Base-by-base conservation (phyloP, 2,888 invertebrate species). In the Acronicta psi region DNA sequence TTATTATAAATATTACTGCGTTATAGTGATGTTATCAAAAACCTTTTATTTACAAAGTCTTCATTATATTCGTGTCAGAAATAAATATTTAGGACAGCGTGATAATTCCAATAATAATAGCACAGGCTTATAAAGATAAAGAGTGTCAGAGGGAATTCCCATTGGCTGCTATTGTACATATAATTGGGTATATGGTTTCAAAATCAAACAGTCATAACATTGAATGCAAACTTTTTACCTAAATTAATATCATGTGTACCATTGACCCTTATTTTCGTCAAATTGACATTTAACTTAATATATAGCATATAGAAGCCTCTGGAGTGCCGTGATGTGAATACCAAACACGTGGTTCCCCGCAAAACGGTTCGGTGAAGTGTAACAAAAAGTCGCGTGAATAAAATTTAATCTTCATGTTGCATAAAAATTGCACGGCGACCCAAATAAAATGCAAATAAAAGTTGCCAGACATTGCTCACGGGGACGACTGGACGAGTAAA, bases 361-460 rank as follows among this genome's bases (percentile, higher is more conserved):
- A 16, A 37, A 29, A 40, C 31, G 9, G 16, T 11, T 23, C 8
- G 6, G 16, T 11, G 47, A 55, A 43, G 23, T 54, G 47, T 43
- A 62, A 65, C 49, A 60, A 61, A 72, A 73, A 65, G 57, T 57
- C 37, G 50, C 40, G 46, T 50, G 51, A 59, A 61, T 56, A 46
- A 62, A 77, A 80, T 69, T 75, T 74, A 73, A 75, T 77, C 61
- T 65, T 59, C 63, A 51, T 70, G 73, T 75, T 80, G 73, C 72
- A 79, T 68, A 65, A 61, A 56, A 77, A 75, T 73, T 80, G 74
- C 73, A 79, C 61, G 60, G 52, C 58, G 63, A 64, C 59, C 60
- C 60, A 70, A 59, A 74, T 77, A 73, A 75, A 79, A 74, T 47
- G 53, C 25, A 62, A 70, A 76, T 71, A 63, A 73, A 79, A 79